Evolutionary conservation across 2,113 vertebrate genomes (phyloP).

Genomic region (Hydrochoerus hydrochaeris): DNA sequence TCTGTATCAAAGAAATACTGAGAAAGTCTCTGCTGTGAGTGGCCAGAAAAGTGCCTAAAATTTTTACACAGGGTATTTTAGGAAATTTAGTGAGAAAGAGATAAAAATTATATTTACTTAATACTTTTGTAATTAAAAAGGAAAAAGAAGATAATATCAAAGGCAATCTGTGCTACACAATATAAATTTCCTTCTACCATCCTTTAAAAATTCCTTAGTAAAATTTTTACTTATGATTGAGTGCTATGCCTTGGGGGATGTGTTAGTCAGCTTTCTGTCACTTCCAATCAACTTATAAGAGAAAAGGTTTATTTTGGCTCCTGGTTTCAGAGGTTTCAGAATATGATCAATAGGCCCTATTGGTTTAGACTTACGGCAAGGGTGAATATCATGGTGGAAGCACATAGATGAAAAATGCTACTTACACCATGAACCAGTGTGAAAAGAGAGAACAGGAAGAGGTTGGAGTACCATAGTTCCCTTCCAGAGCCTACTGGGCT

Average conservation of each 20-base stretch:
- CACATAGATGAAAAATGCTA: background rate
- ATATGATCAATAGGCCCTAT: background rate
- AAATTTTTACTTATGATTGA: background rate
- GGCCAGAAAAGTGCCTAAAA: background rate
- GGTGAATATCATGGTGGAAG: background rate
- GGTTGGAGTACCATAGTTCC: background rate
- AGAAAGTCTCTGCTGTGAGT: background rate
- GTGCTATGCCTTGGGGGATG: background rate
- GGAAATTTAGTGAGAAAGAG: background rate
- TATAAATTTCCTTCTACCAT: background rate
- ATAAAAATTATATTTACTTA: background rate
- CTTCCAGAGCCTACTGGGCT: background rate
- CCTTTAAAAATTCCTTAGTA: constrained; percentile 20
- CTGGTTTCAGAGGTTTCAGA: background rate
- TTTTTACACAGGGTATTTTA: background rate
- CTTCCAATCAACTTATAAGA: background rate
- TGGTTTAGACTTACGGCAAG: background rate
- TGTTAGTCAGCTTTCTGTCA: background rate
- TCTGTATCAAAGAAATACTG: background rate
- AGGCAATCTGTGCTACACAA: background rate
- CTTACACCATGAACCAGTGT: background rate
- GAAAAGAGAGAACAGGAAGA: background rate
- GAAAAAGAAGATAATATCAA: constrained; percentile 24
- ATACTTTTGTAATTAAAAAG: background rate
- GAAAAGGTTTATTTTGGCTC: background rate